Evolutionary conservation across 1,140 invertebrate genomes (phyloP).

Genomic region (Anagrus nilaparvatae): DNA sequence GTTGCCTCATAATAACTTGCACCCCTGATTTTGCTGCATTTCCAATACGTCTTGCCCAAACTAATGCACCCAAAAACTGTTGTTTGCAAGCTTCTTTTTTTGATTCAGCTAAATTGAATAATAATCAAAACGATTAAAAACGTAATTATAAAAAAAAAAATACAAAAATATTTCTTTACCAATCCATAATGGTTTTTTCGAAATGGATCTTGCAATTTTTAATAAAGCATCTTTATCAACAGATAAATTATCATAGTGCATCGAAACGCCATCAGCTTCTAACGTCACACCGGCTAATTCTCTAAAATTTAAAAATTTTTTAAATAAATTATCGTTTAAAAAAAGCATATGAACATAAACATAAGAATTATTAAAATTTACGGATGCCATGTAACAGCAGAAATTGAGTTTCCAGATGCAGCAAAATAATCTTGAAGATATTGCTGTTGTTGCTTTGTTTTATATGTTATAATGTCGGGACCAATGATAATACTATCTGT

Average conservation of each 20-base stretch:
- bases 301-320: constrained; percentile 15
- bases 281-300: constrained; percentile 22
- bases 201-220: constrained; percentile 21
- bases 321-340: background rate
- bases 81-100: constrained; percentile 27
- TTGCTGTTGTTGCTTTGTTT: constrained; percentile 36
- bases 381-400: constrained; percentile 53
- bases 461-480: constrained; percentile 34
- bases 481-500: constrained; percentile 31
- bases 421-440: constrained; percentile 47
- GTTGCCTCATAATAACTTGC: constrained; percentile 40
- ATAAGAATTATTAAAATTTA: constrained; percentile 34
- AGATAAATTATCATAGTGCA: constrained; percentile 26
- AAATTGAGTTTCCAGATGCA: constrained; percentile 41
- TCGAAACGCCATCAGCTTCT: constrained; percentile 17
- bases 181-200: constrained; percentile 38
- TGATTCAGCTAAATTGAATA: constrained; percentile 30
- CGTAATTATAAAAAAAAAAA: background rate
- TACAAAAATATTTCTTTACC: constrained; percentile 13
- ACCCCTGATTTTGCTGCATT: constrained; percentile 37
- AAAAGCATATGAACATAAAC: background rate
- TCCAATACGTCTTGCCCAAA: constrained; percentile 37
- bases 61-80: constrained; percentile 36
- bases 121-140: constrained; percentile 3
- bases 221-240: constrained; percentile 27